phyloP scores from a whole-genome alignment of 2,888 invertebrate species.

The Eubasilissa splendida region DNA sequence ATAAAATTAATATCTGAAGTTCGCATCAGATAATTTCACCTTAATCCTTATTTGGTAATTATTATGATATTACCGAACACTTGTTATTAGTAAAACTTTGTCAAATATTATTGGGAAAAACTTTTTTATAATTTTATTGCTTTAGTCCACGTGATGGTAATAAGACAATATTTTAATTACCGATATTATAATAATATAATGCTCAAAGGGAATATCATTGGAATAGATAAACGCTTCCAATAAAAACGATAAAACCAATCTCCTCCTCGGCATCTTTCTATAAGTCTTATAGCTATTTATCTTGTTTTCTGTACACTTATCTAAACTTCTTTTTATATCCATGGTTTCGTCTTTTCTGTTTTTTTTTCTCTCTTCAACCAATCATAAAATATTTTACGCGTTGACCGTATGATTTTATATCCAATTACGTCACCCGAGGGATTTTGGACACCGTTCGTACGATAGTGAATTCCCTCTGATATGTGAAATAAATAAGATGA shows the following conservation, averaged over 20 bases:
- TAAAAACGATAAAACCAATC: constrained; percentile 1
- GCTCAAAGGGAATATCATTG: not conserved
- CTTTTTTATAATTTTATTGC: too few relatives aligned
- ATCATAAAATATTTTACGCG: not conserved
- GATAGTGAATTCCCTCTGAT: not conserved
- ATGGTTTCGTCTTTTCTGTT: not conserved
- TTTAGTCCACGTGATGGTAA: too few relatives aligned
- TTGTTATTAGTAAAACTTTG: too few relatives aligned
- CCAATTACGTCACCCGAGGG: constrained; percentile 2
- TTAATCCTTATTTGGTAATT: too few relatives aligned
- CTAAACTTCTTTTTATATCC: too few relatives aligned
- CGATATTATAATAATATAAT: too few relatives aligned
- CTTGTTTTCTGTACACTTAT: not conserved
- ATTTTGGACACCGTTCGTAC: constrained; percentile 5
- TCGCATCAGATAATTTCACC: too few relatives aligned
- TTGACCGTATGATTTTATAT: constrained; percentile 27
- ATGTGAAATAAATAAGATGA: not conserved
- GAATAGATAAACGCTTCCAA: constrained; percentile 1
- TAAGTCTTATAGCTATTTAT: not conserved
- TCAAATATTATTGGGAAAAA: too few relatives aligned
- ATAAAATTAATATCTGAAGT: too few relatives aligned
- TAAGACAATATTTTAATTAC: too few relatives aligned
- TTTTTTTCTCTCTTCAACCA: not conserved
- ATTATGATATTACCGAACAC: too few relatives aligned
- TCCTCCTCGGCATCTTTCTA: constrained; percentile 3